A percentile compares a stretch with the other conserved stretches of the same genome.
Evolutionary conservation across 2,888 invertebrate genomes (phyloP).

Genomic region (Idaea straminata): DNA sequence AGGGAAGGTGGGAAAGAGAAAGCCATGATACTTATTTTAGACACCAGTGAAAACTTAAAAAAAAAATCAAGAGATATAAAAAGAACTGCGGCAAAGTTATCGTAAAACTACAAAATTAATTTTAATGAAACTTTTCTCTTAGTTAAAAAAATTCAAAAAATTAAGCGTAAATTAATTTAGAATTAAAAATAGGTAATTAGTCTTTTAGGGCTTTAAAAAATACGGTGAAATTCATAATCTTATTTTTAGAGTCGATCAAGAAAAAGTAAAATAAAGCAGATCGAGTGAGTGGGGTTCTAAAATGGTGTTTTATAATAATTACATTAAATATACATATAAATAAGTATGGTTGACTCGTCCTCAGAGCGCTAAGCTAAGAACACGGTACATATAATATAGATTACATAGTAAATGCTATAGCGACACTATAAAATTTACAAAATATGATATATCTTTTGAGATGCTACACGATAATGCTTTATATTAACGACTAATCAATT

Average conservation of each 20-base stretch:
- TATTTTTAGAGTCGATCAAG: too few relatives aligned
- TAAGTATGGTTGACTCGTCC: slow-evolving; percentile 61
- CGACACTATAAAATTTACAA: slow-evolving; percentile 80
- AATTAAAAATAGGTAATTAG: neutral
- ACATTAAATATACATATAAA: slow-evolving; percentile 40
- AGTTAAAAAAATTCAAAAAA: neutral
- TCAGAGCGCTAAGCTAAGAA: slow-evolving; percentile 76
- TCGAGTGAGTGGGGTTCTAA: slow-evolving; percentile 29
- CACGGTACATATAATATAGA: slow-evolving; percentile 64
- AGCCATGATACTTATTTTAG: slow-evolving; percentile 6
- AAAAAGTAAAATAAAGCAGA: slow-evolving; percentile 37
- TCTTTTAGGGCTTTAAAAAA: neutral
- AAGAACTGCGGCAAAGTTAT: neutral
- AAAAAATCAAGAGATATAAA: slow-evolving; percentile 12
- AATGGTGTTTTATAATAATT: slow-evolving; percentile 35
- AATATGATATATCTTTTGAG: slow-evolving; percentile 79
- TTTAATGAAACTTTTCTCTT: neutral
- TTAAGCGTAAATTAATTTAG: neutral
- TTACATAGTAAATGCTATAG: slow-evolving; percentile 71
- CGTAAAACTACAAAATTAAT: neutral
- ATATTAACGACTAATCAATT: slow-evolving; percentile 75
- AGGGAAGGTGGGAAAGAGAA: slow-evolving; percentile 13
- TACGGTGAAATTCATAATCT: slow-evolving; percentile 17
- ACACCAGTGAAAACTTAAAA: slow-evolving; percentile 36
- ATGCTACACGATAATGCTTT: slow-evolving; percentile 74